These are phyloP conservation scores for Styela clava DNA, from an alignment of 23 tunicate species.

Conservation along the genomic window DNA sequence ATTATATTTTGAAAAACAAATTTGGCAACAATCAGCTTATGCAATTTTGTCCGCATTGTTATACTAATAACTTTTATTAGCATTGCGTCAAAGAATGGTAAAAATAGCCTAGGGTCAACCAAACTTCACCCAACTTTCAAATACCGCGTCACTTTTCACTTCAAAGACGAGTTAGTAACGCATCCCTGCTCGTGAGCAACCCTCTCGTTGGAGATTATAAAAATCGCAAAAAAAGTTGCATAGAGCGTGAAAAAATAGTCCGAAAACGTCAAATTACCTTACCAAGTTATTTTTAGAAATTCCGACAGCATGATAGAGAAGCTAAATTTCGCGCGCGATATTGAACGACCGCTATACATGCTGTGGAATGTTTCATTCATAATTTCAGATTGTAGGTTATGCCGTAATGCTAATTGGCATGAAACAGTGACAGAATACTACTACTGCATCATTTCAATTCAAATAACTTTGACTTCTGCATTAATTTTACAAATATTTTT, in stretches of 20 bases:
- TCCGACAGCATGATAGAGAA: not conserved
- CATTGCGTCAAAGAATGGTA: slow-evolving; percentile 1
- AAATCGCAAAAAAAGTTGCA: not conserved
- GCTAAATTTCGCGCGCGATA: not conserved
- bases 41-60: not conserved
- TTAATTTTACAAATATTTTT: too few relatives aligned
- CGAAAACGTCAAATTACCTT: slow-evolving; percentile 21
- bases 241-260: slow-evolving; percentile 7
- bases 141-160: not conserved
- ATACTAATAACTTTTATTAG: not conserved
- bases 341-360: not conserved
- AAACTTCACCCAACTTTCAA: not conserved
- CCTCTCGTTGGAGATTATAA: not conserved
- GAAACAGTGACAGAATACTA: too few relatives aligned
- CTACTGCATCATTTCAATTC: too few relatives aligned
- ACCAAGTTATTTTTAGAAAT: slow-evolving; percentile 25
- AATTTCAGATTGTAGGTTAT: not conserved
- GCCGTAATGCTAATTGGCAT: not conserved
- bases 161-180: slow-evolving; percentile 13
- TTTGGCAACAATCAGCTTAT: not conserved
- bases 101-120: not conserved
- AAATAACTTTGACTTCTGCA: too few relatives aligned
- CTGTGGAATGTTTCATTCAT: not conserved
- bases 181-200: not conserved
- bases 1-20: not conserved